Conservation (phyloP, 2,888 invertebrate genomes). For the Cactoblastis cactorum region DNA sequence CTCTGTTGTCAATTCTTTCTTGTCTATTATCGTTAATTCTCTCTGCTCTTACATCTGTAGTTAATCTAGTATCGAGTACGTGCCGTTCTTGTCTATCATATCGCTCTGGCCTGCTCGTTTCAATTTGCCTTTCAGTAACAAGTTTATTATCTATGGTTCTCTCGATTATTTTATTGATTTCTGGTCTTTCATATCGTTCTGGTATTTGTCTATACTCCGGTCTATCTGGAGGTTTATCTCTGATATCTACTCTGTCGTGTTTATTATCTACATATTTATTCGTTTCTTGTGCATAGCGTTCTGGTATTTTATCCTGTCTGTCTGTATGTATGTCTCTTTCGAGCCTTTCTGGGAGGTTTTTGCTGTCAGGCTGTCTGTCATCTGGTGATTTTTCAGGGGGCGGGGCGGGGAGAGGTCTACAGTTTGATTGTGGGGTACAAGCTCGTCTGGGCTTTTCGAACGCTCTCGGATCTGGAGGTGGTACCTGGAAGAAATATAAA, state of each 20-base stretch:
- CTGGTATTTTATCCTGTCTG: conserved; percentile 13
- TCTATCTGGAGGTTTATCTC: conserved; percentile 17
- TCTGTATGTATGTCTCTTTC: conserved; percentile 16
- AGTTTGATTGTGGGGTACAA: conserved; percentile 67
- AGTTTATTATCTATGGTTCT: conserved; percentile 19
- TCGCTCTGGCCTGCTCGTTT: conserved; percentile 15
- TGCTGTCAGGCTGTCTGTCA: conserved; percentile 23
- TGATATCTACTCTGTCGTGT: conserved; percentile 16
- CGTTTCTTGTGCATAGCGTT: background rate
- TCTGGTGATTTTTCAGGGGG: conserved; percentile 46
- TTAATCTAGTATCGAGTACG: conserved; percentile 18
- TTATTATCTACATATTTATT: background rate
- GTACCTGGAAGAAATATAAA: too few relatives aligned
- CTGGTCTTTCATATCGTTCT: conserved; percentile 8
- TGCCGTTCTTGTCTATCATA: conserved; percentile 25
- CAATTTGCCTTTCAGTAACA: conserved; percentile 16
- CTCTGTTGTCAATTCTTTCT: conserved; percentile 15
- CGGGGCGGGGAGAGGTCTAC: conserved; percentile 64
- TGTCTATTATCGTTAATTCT: conserved; percentile 18
- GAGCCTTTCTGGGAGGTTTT: conserved; percentile 19
- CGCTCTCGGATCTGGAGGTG: conserved; percentile 69
- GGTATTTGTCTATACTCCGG: conserved; percentile 10
- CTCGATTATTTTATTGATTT: conserved; percentile 12
- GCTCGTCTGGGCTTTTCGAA: conserved; percentile 70
- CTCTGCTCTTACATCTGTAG: conserved; percentile 20